Evolutionary conservation across 2,797 vertebrate species (phyloP), one percentile per base, ranked within the genome.

Genomic region (Pygocentrus nattereri): DNA sequence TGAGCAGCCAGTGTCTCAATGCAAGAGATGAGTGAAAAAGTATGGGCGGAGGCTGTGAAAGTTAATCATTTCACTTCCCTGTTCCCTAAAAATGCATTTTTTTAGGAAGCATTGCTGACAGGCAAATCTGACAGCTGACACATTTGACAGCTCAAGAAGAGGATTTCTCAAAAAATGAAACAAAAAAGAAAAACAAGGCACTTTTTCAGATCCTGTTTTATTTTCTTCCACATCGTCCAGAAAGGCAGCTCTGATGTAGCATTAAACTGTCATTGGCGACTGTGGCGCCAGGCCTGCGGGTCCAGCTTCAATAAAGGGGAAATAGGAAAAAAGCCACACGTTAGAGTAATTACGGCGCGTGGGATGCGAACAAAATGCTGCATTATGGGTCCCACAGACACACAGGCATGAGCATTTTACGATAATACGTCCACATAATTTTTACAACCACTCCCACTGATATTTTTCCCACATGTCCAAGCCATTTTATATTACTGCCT

Each of bases 281-380:
- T 84, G 91, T 89, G 92, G 93, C 92, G 92, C 93, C 93, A 91
- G 87, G 90, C 88, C 89, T 88, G 82, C 65, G 81, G 82, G 88
- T 87, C 87, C 69, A 80, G 82, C 85, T 91, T 89, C 89, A 90
- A 84, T 89, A 88, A 89, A 74, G 44, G 34, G 79, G 41, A 75
- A 68, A 85, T 23, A 73, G 82, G 73, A 58, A 69, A 68, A 71
- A 81, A 64, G 47, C 81, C 87, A 85, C 84, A 89, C 86, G 83
- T 89, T 89, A 82, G 87, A 90, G 87, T 85, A 88, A 90, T 88
- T 84, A 88, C 77, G 75, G 78, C 56, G 87, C 82, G 70, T 83
- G 80, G 12, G 67, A 68, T 34, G 25, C 54, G 77, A 56, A 50
- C 47, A 61, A 38, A 47, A 23, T 21, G 52, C 64, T 47, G 58